Evolutionary conservation across 2,113 vertebrate genomes (phyloP).

Genomic region (Microcebus ravelobensis): DNA sequence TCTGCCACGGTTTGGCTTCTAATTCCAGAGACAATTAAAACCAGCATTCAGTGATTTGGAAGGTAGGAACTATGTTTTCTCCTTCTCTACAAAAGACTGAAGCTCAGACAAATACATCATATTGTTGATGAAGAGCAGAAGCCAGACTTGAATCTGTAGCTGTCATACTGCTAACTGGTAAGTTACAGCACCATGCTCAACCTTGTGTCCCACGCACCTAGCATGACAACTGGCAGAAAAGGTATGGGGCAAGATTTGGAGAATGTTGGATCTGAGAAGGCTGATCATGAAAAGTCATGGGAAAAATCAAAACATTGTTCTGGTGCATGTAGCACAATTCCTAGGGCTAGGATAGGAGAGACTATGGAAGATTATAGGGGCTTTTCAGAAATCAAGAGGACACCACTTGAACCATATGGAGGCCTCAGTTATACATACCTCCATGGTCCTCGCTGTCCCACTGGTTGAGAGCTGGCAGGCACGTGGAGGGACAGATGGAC

Average conservation of each 20-base stretch:
- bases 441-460: neutral
- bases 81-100: neutral
- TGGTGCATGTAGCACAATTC: neutral
- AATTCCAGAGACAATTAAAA: neutral
- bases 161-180: neutral
- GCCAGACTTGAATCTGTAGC: neutral
- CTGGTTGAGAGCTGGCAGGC: neutral
- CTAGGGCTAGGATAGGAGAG: neutral
- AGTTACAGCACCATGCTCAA: neutral
- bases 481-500: neutral
- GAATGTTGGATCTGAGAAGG: neutral
- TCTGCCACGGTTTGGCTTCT: neutral
- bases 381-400: neutral
- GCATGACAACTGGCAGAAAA: neutral
- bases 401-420: neutral
- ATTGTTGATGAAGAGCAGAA: neutral
- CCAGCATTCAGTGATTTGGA: neutral
- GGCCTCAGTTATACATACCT: neutral
- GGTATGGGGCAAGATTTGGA: neutral
- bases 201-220: neutral
- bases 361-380: neutral
- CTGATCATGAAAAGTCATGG: neutral
- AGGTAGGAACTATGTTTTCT: neutral
- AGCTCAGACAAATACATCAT: neutral
- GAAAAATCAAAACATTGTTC: neutral